Base-by-base conservation (phyloP, 2,797 vertebrate species). In the Phoxinus dragarum region DNA sequence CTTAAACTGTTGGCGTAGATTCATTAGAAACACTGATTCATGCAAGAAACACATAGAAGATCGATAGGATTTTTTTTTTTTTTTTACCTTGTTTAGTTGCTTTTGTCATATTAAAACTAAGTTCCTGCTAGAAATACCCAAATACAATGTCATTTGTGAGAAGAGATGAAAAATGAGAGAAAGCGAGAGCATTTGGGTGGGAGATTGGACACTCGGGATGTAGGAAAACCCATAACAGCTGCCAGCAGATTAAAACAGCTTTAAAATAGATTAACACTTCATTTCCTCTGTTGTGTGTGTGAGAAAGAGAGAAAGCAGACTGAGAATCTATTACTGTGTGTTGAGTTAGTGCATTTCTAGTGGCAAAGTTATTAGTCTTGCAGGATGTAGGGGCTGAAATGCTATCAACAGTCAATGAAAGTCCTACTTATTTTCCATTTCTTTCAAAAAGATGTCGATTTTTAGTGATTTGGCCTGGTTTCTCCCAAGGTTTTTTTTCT, bases 241-340 rank as follows among this genome's bases (percentile, higher is more conserved):
- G 85, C 72, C 78, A 59, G 49, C 4, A 12, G 80, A 81, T 86
- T 86, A 81, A 86, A 74, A 79, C 67, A 47, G 84, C 38, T 84
- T 67, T 69, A 73, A 78, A 0, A 69, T 27, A 78, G 75, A 85
- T 67, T 56, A 77, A 85, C 67, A 80, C 54, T 64, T 56, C 44
- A 66, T 67, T 54, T 61, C 21, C 52, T 52, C 47, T 42, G 23
- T 54, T 66, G 31, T 82, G 40, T 66, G 17, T 82, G 80, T 12
- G 66, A 19, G 64, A 36, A 44, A 34, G 56, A 27, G 56, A 78
- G 72, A 74, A 52, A 59, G 16, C 6, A 77, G 36, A 19, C 27
- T 4, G 47, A 81, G 79, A 68, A 69, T 38, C 10, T 81, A 36
- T 54, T 17, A 54, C 34, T 11, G 12, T 67, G 47, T 67, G 17